These are phyloP conservation scores for Molothrus aeneus DNA, from an alignment of 2,797 vertebrate genomes.

Conservation along the genomic window DNA sequence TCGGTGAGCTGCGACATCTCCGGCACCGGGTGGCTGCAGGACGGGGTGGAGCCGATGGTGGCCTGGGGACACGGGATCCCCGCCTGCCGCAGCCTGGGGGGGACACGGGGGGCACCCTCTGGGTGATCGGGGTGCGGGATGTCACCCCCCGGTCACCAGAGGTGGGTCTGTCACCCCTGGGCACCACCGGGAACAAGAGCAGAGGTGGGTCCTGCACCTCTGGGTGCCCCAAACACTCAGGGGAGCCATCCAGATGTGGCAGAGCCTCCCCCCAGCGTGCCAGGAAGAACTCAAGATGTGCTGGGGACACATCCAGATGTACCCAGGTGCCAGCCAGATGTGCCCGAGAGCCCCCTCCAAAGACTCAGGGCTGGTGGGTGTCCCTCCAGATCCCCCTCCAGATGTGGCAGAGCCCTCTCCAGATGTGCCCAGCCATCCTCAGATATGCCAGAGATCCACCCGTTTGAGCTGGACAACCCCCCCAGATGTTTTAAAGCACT, in stretches of 20 bases:
- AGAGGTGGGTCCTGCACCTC: neutral
- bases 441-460: neutral
- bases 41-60: conserved; percentile 87
- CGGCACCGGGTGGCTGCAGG: conserved; percentile 84
- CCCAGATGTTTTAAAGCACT: neutral
- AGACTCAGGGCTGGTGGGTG: neutral
- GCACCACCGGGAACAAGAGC: accelerated
- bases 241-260: neutral
- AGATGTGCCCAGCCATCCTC: neutral
- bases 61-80: conserved; percentile 80
- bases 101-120: neutral
- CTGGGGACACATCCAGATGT: neutral
- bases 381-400: neutral
- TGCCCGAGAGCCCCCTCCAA: neutral
- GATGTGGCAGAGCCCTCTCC: neutral
- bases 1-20: conserved; percentile 84
- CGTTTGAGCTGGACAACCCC: accelerated
- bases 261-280: no score
- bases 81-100: conserved; percentile 74
- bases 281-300: accelerated
- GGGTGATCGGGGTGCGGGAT: accelerated
- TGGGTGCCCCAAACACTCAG: accelerated
- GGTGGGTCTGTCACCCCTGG: no score
- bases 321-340: neutral
- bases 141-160: no score